phyloP scores from a whole-genome alignment of 2,888 invertebrate species.

The Aphodius sticticus region DNA sequence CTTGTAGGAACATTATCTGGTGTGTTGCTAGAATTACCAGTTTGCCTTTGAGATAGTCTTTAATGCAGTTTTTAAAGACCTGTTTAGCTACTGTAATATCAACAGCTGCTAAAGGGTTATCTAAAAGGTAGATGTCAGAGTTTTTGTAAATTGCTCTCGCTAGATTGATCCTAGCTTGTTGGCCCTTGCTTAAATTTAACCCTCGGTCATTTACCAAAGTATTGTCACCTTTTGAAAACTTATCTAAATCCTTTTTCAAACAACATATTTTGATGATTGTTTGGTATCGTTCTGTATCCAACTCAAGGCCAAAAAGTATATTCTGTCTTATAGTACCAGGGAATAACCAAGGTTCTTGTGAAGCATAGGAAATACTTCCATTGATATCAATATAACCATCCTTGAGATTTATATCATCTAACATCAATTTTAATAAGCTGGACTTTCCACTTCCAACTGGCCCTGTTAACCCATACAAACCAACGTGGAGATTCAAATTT shows the following conservation, averaged over 20 bases:
- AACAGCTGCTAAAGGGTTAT: constrained; percentile 81
- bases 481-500: constrained; percentile 54
- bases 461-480: constrained; percentile 65
- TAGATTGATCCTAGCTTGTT: constrained; percentile 78
- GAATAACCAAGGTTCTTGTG: constrained; percentile 69
- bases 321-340: constrained; percentile 73
- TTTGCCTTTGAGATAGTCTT: constrained; percentile 63
- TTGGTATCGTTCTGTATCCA: constrained; percentile 64
- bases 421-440: constrained; percentile 61
- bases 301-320: constrained; percentile 73
- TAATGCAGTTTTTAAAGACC: constrained; percentile 74
- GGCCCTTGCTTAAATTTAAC: constrained; percentile 79
- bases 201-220: constrained; percentile 82
- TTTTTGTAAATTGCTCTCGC: constrained; percentile 76
- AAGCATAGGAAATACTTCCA: constrained; percentile 65
- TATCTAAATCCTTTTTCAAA: constrained; percentile 70
- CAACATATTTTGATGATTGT: constrained; percentile 70
- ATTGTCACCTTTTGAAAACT: constrained; percentile 75
- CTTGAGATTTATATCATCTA: constrained; percentile 74
- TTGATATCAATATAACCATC: constrained; percentile 70
- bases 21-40: constrained; percentile 71
- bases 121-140: constrained; percentile 77
- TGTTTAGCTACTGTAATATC: constrained; percentile 76
- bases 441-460: constrained; percentile 71
- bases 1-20: constrained; percentile 67